These are phyloP conservation scores for Crypturellus undulatus DNA, from an alignment of 2,113 vertebrate genomes.

Conservation along the genomic window DNA sequence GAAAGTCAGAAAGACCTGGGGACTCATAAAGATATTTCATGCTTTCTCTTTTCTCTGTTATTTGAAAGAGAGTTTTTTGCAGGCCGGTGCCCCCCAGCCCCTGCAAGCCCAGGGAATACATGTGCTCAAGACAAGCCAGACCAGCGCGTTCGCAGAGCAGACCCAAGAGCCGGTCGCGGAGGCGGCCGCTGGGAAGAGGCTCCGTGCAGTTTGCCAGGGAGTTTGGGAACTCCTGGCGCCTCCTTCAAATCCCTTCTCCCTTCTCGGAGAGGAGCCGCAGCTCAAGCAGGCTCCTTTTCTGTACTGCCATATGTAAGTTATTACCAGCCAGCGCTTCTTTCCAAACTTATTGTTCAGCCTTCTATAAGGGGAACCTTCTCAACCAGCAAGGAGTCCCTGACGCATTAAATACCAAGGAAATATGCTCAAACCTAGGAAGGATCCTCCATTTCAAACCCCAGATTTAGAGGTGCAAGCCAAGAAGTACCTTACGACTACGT, in stretches of 20 bases:
- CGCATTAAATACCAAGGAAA: neutral
- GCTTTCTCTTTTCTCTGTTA: neutral
- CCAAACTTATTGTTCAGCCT: slow-evolving; percentile 43
- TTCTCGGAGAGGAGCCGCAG: neutral
- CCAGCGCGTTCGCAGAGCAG: neutral
- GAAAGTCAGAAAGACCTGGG: neutral
- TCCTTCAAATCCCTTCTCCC: slow-evolving; percentile 31
- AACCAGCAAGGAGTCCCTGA: neutral
- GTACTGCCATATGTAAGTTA: slow-evolving; percentile 32
- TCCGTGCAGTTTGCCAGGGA: neutral
- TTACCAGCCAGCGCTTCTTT: slow-evolving; percentile 37
- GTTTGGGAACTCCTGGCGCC: neutral
- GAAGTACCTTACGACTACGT: neutral
- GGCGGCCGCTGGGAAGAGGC: neutral
- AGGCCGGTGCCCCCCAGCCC: neutral
- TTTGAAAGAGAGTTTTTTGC: neutral
- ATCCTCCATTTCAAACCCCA: neutral
- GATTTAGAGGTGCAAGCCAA: neutral
- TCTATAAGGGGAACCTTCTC: slow-evolving; percentile 37
- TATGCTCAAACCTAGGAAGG: neutral
- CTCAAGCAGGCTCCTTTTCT: slow-evolving; percentile 53
- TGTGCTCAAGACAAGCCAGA: neutral
- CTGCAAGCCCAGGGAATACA: neutral
- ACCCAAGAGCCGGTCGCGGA: neutral
- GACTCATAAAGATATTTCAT: neutral